A percentile compares a stretch with the other conserved stretches of the same genome.
Evolutionary conservation across 2,797 vertebrate genomes (phyloP).

Genomic region (Mormyrus proboscirostris): DNA sequence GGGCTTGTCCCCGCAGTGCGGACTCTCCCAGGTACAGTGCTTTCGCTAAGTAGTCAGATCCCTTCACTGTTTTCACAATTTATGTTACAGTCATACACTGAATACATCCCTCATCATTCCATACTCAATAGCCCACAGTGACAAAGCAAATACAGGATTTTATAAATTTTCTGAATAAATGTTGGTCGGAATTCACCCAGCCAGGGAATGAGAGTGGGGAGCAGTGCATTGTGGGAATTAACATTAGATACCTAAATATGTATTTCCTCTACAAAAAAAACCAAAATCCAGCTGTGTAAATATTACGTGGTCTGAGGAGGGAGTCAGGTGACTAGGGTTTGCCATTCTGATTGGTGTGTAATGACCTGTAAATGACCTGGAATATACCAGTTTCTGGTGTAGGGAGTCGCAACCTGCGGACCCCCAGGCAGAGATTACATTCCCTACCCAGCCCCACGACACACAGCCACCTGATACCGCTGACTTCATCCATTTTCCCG

Average conservation of each 20-base stretch:
- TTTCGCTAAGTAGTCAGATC: background rate
- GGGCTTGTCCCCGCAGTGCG: background rate
- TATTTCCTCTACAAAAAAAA: background rate
- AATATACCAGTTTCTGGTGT: background rate
- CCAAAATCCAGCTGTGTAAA: background rate
- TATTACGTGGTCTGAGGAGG: background rate
- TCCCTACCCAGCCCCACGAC: background rate
- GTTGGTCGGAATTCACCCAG: background rate
- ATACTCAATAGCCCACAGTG: background rate
- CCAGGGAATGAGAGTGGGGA: background rate
- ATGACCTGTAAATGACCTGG: background rate
- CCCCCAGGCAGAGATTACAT: background rate
- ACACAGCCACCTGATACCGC: background rate
- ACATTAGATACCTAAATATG: background rate
- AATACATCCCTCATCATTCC: background rate
- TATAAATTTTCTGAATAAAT: background rate
- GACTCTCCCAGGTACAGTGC: background rate
- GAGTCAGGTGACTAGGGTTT: background rate
- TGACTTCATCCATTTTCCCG: background rate
- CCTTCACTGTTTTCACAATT: background rate
- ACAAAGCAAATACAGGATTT: background rate
- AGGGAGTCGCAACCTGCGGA: background rate
- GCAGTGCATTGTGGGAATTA: background rate
- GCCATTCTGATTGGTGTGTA: background rate
- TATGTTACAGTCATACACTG: background rate